Conservation (phyloP, 2,888 invertebrate species). For the Yponomeuta plumbellus region DNA sequence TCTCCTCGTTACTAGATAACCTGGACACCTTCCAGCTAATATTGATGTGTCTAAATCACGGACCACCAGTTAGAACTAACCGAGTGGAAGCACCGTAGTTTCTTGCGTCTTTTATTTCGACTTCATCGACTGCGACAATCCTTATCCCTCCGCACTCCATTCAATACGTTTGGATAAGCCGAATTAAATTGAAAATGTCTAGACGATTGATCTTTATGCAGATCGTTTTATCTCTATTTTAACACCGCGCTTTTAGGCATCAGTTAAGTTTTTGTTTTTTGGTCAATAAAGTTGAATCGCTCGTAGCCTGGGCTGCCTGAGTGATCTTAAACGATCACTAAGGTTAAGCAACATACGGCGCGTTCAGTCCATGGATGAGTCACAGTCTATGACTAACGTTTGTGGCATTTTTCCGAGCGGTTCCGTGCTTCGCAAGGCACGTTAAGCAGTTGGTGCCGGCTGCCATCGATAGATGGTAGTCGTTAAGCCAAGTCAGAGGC, state of each 20-base stretch:
- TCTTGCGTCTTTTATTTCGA: slow-evolving; percentile 50
- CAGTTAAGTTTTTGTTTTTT: neutral
- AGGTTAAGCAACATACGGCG: no score
- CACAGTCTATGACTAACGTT: no score
- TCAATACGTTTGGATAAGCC: slow-evolving; percentile 31
- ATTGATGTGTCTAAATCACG: neutral
- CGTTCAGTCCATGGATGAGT: no score
- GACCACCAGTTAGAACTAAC: neutral
- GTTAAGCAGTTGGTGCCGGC: no score
- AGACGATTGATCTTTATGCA: slow-evolving; percentile 10
- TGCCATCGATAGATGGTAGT: no score
- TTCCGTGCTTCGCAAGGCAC: no score
- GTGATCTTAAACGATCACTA: no score
- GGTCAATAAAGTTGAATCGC: neutral
- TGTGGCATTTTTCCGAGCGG: no score
- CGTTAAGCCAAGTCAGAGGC: no score
- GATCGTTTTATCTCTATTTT: slow-evolving; percentile 7
- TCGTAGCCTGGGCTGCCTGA: no score
- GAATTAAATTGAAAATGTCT: slow-evolving; percentile 15
- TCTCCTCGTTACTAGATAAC: neutral
- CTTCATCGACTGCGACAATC: slow-evolving; percentile 47
- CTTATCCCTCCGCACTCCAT: slow-evolving; percentile 38
- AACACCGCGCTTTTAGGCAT: neutral
- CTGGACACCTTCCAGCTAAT: neutral
- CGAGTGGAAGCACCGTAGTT: neutral